These are phyloP conservation scores for Corapipo altera DNA, from an alignment of 2,113 vertebrate species.

Conservation along the genomic window DNA sequence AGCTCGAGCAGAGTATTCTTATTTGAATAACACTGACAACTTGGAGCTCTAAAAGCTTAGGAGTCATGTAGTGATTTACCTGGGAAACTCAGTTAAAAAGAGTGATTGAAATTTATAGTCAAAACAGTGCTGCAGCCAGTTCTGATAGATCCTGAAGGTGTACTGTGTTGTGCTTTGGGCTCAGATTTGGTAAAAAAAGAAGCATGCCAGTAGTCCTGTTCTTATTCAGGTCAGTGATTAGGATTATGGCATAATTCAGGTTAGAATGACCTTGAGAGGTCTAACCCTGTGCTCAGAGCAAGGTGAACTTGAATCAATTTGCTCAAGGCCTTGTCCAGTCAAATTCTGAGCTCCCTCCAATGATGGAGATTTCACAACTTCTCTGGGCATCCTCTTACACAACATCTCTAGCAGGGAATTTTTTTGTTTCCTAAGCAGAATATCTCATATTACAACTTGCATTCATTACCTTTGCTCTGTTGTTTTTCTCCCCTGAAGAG, in stretches of 20 bases:
- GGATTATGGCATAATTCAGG: background rate
- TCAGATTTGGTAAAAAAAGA: background rate
- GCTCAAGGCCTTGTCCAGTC: background rate
- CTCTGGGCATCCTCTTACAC: background rate
- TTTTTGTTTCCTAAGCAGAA: background rate
- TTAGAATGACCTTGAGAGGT: background rate
- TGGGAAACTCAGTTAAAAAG: background rate
- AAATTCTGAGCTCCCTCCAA: background rate
- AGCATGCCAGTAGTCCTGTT: fast-evolving
- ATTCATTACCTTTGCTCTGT: background rate
- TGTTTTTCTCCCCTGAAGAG: background rate
- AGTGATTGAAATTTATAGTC: background rate
- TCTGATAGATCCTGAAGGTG: background rate
- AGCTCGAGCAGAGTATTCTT: background rate
- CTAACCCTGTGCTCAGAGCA: background rate
- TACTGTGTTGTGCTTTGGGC: background rate
- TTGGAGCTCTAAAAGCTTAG: background rate
- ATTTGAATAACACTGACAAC: constrained; percentile 15
- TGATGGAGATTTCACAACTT: background rate
- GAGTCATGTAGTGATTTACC: background rate
- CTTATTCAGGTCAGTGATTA: background rate
- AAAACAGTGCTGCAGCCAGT: background rate
- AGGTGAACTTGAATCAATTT: background rate
- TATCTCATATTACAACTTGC: background rate
- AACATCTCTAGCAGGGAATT: background rate